Base-by-base conservation (phyloP, 2,113 vertebrate species). In the Zosterops hypoxanthus region DNA sequence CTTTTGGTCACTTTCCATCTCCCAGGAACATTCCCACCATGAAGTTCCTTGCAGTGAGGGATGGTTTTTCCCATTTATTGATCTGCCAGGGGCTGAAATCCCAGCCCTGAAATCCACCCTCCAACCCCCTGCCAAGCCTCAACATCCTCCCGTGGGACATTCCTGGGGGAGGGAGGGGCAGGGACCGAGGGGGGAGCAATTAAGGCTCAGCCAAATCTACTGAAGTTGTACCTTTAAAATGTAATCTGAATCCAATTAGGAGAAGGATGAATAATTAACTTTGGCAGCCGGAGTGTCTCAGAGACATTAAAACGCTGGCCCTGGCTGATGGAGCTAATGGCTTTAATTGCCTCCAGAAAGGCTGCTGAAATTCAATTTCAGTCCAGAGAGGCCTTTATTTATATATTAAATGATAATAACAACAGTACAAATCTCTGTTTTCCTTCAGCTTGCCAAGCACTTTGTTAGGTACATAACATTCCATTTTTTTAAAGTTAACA, bases 301-400 rank as follows among this genome's bases (percentile, higher is more conserved):
- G 90, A 95, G 85, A 94, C 85, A 84, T 95, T 93, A 93, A 90
- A 94, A 90, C 0, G 8, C 66, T 95, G 91, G 96, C 88, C 91
- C 90, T 86, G 95, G 80, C 80, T 95, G 91, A 93, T 92, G 95
- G 80, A 92, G 88, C 79, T 94, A 96, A 96, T 95, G 92, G 93
- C 91, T 96, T 96, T 96, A 97, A 96, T 95, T 96, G 92, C 95
- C 91, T 96, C 85, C 91, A 96, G 97, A 96, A 90, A 95, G 82
- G 91, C 86, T 94, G 91, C 72, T 97, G 81, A 96, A 96, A 97
- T 91, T 91, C 73, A 86, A 65, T 94, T 94, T 90, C 92, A 72
- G 90, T 56, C 95, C 95, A 86, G 76, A 29, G 89, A 92, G 59
- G 63, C 79, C 55, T 92, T 91, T 90, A 93, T 94, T 97, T 91